Evolutionary conservation across 2,113 vertebrate genomes (phyloP).

Genomic region (Channa maculata): DNA sequence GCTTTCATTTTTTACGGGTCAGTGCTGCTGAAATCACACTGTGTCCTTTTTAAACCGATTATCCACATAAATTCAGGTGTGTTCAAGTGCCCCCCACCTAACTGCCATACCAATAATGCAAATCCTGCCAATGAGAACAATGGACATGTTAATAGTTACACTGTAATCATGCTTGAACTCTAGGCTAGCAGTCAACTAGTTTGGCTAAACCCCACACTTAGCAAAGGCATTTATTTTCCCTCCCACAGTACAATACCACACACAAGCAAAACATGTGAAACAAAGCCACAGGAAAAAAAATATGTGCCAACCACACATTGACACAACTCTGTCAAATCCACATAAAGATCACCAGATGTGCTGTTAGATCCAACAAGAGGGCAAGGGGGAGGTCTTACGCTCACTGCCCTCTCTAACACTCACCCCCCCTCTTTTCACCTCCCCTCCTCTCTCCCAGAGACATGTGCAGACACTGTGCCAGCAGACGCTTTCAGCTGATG

Average conservation of each 20-base stretch:
- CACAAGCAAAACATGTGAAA: slow-evolving; percentile 21
- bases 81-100: not conserved
- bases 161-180: not conserved
- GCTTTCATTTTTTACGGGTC: slow-evolving; percentile 64
- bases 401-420: slow-evolving; percentile 48
- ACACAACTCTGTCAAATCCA: slow-evolving; percentile 48
- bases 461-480: slow-evolving; percentile 61
- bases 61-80: slow-evolving; percentile 15
- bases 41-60: slow-evolving; percentile 36
- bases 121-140: not conserved
- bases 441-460: slow-evolving; percentile 48
- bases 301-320: not conserved
- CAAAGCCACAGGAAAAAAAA: slow-evolving; percentile 11
- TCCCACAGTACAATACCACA: not conserved
- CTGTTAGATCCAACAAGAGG: slow-evolving; percentile 53
- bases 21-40: slow-evolving; percentile 44
- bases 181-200: slow-evolving; percentile 8
- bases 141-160: slow-evolving; percentile 31
- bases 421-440: slow-evolving; percentile 41
- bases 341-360: slow-evolving; percentile 75
- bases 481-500: slow-evolving; percentile 71
- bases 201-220: slow-evolving; percentile 18
- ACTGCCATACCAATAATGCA: slow-evolving; percentile 6
- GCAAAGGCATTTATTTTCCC: slow-evolving; percentile 20
- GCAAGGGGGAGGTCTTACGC: slow-evolving; percentile 65